Base-by-base conservation (phyloP, 2,113 vertebrate species). In the Coptodon bakossiorum region DNA sequence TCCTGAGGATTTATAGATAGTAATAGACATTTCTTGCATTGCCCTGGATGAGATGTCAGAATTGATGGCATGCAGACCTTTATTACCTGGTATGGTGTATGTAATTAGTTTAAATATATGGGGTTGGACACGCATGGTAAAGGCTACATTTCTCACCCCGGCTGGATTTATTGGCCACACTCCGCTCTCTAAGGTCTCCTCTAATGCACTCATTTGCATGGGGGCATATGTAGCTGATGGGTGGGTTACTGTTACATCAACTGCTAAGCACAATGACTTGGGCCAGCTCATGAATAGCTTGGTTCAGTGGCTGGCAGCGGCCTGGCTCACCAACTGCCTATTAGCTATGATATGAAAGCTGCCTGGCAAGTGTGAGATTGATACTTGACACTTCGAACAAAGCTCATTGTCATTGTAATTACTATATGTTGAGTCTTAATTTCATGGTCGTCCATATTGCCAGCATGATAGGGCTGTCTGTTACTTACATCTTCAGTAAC, bases 21-120 rank as follows among this genome's bases (percentile, higher is more conserved):
- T 95, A 94, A 96, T 92, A 96, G 94, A 91, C 92, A 91, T 94
- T 92, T 90, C 90, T 93, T 90, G 82, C 93, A 84, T 90, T 93
- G 86, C 84, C 89, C 76, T 88, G 90, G 91, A 95, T 92, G 95
- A 95, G 93, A 92, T 93, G 95, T 96, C 95, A 95, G 93, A 95
- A 96, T 96, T 96, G 94, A 96, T 96, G 90, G 95, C 94, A 91
- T 88, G 91, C 92, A 94, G 95, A 95, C 95, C 96, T 97, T 95
- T 96, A 96, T 96, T 94, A 96, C 95, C 94, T 95, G 93, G 92
- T 95, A 94, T 95, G 91, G 94, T 95, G 95, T 95, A 95, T 94
- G 96, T 96, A 97, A 96, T 97, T 96, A 96, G 95, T 94, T 94
- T 96, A 95, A 96, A 96, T 96, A 96, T 94, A 96, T 95, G 93